Percentiles rank a stretch among this genome's conserved stretches.
Evolutionary conservation across 2,113 vertebrate species (phyloP).

Genomic region (Sisor rabdophorus): DNA sequence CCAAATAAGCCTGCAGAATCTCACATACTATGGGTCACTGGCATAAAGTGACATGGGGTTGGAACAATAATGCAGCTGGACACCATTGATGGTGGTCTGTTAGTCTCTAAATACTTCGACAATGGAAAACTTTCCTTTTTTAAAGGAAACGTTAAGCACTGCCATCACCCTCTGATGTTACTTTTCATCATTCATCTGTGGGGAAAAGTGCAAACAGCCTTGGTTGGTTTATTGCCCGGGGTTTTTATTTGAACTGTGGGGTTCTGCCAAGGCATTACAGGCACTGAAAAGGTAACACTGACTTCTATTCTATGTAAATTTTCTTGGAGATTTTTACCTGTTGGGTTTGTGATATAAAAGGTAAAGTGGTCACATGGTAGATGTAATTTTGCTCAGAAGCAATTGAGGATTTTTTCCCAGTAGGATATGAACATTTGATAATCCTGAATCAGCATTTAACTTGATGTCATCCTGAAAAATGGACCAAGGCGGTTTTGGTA

Average conservation of each 20-base stretch:
- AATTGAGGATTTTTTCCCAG: too few species aligned
- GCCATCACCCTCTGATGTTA: constrained; percentile 59
- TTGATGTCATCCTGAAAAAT: too few species aligned
- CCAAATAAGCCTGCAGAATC: constrained; percentile 39
- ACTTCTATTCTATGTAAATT: constrained; percentile 64
- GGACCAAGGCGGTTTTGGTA: too few species aligned
- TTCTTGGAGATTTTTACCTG: constrained; percentile 66
- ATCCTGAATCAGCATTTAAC: too few species aligned
- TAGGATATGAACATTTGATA: too few species aligned
- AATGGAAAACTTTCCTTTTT: constrained; percentile 55
- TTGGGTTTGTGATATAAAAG: constrained; percentile 59
- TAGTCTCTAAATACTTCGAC: constrained; percentile 38
- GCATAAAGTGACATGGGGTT: neutral
- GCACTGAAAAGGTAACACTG: constrained; percentile 65
- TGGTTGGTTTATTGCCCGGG: constrained; percentile 63
- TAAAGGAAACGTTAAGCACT: constrained; percentile 44
- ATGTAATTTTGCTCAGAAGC: too few species aligned
- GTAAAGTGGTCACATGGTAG: constrained; percentile 53
- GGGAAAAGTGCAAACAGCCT: constrained; percentile 68
- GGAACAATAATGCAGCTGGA: constrained; percentile 47
- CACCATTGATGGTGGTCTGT: constrained; percentile 40
- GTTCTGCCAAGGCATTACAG: constrained; percentile 65
- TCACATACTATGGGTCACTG: constrained; percentile 28
- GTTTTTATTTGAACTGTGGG: constrained; percentile 66
- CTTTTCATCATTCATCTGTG: constrained; percentile 68